Evolutionary conservation across 2,113 vertebrate genomes (phyloP).

Genomic region (Ammospiza caudacuta): DNA sequence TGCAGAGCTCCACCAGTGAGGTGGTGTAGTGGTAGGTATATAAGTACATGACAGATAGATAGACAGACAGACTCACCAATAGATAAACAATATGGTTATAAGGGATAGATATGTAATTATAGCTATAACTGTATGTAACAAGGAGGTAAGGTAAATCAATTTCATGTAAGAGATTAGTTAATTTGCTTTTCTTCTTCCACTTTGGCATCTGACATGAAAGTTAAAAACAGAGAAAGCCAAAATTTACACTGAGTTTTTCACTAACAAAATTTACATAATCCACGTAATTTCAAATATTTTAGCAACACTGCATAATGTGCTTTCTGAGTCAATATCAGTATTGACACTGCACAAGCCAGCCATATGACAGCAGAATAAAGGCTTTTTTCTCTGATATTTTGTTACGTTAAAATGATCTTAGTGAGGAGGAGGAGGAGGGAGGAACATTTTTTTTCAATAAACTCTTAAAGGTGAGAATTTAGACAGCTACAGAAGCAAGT

Average conservation of each 20-base stretch:
- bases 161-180: background rate
- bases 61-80: background rate
- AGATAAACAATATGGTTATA: background rate
- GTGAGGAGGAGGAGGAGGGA: background rate
- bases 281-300: background rate
- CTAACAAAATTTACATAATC: background rate
- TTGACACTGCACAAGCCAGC: background rate
- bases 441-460: background rate
- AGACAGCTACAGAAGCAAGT: slow-evolving; percentile 13
- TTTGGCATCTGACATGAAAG: background rate
- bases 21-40: background rate
- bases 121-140: background rate
- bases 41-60: background rate
- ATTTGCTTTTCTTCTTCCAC: background rate
- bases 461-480: slow-evolving; percentile 30
- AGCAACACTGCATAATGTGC: background rate
- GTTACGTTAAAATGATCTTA: background rate
- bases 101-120: background rate
- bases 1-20: background rate
- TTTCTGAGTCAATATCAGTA: background rate
- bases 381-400: background rate
- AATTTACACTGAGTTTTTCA: background rate
- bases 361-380: background rate
- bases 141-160: background rate
- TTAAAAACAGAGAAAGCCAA: background rate